Evolutionary conservation across 92 coral and sea anemone genomes (phyloP).

Genomic region (Epizoanthus ramosus): DNA sequence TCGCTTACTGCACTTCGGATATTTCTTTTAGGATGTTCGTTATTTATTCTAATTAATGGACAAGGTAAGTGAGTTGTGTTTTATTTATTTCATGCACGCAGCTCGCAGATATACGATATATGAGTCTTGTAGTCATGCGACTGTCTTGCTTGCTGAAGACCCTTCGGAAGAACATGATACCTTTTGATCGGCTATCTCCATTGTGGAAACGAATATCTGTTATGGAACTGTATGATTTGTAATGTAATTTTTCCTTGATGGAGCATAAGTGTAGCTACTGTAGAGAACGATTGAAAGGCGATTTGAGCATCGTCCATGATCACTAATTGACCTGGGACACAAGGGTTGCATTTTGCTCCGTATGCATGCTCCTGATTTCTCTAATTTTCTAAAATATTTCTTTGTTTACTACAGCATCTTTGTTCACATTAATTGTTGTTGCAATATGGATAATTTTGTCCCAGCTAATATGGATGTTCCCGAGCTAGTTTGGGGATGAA

Average conservation of each 20-base stretch:
- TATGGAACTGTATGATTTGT: background rate
- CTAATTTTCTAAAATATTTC: background rate
- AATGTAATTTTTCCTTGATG: background rate
- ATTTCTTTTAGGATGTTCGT: constrained; percentile 30
- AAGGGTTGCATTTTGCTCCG: constrained; percentile 2
- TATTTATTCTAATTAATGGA: constrained; percentile 28
- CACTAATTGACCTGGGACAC: constrained; percentile 7
- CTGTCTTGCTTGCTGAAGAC: background rate
- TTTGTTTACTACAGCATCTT: background rate
- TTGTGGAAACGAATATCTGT: background rate
- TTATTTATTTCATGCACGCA: background rate
- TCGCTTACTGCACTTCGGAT: constrained; percentile 24
- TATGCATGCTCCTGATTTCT: background rate
- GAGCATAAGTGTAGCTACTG: background rate
- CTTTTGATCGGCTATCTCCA: background rate
- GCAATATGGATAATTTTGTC: background rate
- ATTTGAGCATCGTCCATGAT: background rate
- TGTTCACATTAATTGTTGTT: background rate
- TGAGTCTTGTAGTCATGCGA: background rate
- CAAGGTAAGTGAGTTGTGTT: constrained; percentile 36
- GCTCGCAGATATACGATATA: too few species aligned
- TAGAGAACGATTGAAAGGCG: constrained; percentile 21
- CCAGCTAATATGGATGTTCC: background rate
- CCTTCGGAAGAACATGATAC: background rate
- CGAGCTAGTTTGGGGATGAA: background rate